A percentile compares a stretch with the other conserved stretches of the same genome.
Conservation (phyloP, 2,113 vertebrate genomes). For the Tachuris rubrigastra region DNA sequence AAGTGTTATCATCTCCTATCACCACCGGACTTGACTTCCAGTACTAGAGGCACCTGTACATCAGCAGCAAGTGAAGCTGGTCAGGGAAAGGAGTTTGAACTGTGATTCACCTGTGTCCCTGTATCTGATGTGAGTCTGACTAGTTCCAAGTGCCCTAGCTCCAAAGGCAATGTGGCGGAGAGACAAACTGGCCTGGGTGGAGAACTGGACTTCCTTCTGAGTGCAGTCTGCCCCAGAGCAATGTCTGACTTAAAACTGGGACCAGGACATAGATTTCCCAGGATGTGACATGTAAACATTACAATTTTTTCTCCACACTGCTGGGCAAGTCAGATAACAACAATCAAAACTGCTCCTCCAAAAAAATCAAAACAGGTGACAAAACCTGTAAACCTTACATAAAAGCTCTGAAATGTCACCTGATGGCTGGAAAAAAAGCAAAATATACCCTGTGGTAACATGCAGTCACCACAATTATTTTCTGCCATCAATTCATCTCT, state of each 20-base stretch:
- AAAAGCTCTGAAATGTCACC: background rate
- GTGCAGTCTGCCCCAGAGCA: background rate
- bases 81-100: background rate
- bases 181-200: background rate
- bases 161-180: rapidly evolving
- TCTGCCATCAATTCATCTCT: background rate
- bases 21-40: background rate
- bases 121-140: background rate
- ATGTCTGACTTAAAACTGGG: rapidly evolving
- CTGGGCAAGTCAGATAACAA: background rate
- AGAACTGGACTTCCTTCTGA: background rate
- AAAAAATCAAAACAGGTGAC: background rate
- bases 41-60: background rate
- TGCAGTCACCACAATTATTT: background rate
- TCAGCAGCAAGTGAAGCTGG: background rate
- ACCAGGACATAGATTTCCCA: background rate
- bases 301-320: background rate
- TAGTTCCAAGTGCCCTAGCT: background rate
- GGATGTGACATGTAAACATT: background rate
- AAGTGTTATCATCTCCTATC: background rate
- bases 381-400: background rate
- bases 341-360: background rate
- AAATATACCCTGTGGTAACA: background rate
- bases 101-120: background rate
- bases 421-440: background rate